Evolutionary conservation across 2,113 vertebrate species (phyloP), one percentile per base, ranked within the genome.

Genomic region (Arvicanthis niloticus): DNA sequence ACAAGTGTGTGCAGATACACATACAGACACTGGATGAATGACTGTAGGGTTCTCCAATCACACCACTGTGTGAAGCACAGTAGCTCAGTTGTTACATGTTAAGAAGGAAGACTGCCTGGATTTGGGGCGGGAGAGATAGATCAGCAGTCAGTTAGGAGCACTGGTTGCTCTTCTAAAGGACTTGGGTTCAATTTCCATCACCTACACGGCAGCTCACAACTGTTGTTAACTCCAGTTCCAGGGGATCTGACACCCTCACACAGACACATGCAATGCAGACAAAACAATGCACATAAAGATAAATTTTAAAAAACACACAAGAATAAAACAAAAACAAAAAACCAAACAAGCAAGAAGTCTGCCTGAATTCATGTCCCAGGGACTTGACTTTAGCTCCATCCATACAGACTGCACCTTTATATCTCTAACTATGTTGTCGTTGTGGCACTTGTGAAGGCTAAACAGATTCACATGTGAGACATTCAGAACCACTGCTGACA

Each of bases 11-110:
- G n/a, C 80, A 60, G 77, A 60, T n/a, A 82, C 11, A 70, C 68
- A 70, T 17, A 56, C 29, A 96, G 94, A 93, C 22, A 88, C 81
- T 42, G 67, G 88, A 48, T 88, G 87, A 96, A 22, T 82, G 86
- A 95, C 22, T 75, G 31, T 26, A 45, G 12, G 67, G 67, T 96
- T 96, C 91, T 58, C 87, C 89, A 96, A 68, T 91, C 58, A 68
- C 65, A 67, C 9, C 96, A n/a, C 91, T 81, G 0, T 70, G 16
- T 77, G 82, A 91, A 37, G 29, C 13, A 91, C 53, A 96, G 88
- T 29, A 60, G 60, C 40, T 95, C 80, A 86, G 48, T 3, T 92
- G 19, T 77, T 94, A 91, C 11, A 88, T n/a, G 42, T 42, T 94
- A 82, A 85, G 40, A 90, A 84, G 70, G 84, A 58, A 91, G 75